Conservation (phyloP, 2,113 vertebrate species). For the Dissostichus mawsoni region DNA sequence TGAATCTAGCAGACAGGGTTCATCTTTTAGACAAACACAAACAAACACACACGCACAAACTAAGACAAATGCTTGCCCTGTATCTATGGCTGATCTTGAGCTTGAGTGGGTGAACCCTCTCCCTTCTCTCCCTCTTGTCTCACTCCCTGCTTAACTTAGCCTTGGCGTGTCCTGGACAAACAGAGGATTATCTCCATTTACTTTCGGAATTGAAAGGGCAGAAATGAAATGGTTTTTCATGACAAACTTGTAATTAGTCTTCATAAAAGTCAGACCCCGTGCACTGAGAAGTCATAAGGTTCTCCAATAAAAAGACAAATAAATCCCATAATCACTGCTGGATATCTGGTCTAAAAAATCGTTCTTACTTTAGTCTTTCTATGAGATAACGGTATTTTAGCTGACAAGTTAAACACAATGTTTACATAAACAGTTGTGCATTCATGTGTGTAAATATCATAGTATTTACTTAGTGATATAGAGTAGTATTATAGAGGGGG, state of each 20-base stretch:
- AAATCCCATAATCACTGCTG: slow-evolving; percentile 32
- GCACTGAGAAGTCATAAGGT: slow-evolving; percentile 49
- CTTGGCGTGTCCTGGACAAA: slow-evolving; percentile 64
- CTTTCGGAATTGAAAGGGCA: slow-evolving; percentile 42
- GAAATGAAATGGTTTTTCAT: slow-evolving; percentile 48
- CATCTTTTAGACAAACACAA: slow-evolving; percentile 53
- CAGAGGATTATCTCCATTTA: slow-evolving; percentile 70
- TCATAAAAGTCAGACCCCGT: slow-evolving; percentile 63
- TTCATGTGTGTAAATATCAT: slow-evolving; percentile 12
- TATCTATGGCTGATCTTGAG: slow-evolving; percentile 55
- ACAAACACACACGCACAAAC: slow-evolving; percentile 18
- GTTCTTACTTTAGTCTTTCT: slow-evolving; percentile 5
- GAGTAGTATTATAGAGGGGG: neutral
- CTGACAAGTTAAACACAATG: slow-evolving; percentile 10
- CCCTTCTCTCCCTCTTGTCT: slow-evolving; percentile 43
- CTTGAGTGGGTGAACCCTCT: slow-evolving; percentile 37
- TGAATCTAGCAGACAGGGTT: slow-evolving; percentile 62
- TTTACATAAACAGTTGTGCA: slow-evolving; percentile 31
- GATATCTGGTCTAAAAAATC: slow-evolving; percentile 33
- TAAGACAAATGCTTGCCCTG: slow-evolving; percentile 44
- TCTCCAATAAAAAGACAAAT: slow-evolving; percentile 58
- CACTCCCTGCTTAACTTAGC: slow-evolving; percentile 48
- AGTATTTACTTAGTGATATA: slow-evolving; percentile 14
- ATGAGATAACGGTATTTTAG: slow-evolving; percentile 11
- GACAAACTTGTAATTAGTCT: slow-evolving; percentile 61